These are phyloP conservation scores for Hirtodrosophila duncani DNA, from an alignment of 2,888 invertebrate species.

Conservation along the genomic window DNA sequence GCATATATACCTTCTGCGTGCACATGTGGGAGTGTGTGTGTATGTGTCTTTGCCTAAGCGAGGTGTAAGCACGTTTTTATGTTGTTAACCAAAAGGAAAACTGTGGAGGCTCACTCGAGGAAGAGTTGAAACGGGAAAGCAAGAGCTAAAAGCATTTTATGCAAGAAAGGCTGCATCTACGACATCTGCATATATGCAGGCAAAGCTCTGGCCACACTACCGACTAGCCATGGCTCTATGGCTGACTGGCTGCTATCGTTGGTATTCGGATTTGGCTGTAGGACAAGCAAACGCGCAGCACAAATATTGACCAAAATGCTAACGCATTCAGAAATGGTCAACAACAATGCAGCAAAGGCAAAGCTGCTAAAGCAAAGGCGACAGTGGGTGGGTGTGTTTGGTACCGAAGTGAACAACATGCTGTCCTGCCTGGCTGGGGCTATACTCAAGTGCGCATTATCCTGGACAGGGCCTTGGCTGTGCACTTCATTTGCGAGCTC, in stretches of 20 bases:
- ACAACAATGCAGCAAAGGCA: slow-evolving; percentile 38
- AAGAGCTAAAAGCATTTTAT: slow-evolving; percentile 51
- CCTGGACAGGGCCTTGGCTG: slow-evolving; percentile 1
- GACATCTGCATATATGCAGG: slow-evolving; percentile 42
- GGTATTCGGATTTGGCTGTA: slow-evolving; percentile 9
- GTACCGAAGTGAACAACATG: background rate
- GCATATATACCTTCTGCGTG: background rate
- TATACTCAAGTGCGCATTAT: slow-evolving; percentile 32
- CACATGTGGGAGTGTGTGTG: slow-evolving; percentile 6
- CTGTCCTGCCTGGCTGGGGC: background rate
- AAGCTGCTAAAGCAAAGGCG: slow-evolving; percentile 12
- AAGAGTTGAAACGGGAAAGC: too few species aligned
- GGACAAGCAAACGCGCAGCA: slow-evolving; percentile 50
- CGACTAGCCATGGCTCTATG: too few species aligned
- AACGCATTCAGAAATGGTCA: slow-evolving; percentile 50
- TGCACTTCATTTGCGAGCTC: slow-evolving; percentile 38
- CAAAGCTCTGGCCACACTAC: slow-evolving; percentile 1
- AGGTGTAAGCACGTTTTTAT: slow-evolving; percentile 64
- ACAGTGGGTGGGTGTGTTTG: too few species aligned
- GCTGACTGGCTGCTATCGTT: too few species aligned
- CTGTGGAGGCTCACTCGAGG: slow-evolving; percentile 6
- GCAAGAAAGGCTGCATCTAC: slow-evolving; percentile 39
- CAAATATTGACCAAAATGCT: slow-evolving; percentile 65
- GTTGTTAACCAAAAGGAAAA: slow-evolving; percentile 51
- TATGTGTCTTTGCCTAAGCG: slow-evolving; percentile 31